These are phyloP conservation scores for Grapholita molesta DNA, from an alignment of 1,140 invertebrate species.

Conservation along the genomic window DNA sequence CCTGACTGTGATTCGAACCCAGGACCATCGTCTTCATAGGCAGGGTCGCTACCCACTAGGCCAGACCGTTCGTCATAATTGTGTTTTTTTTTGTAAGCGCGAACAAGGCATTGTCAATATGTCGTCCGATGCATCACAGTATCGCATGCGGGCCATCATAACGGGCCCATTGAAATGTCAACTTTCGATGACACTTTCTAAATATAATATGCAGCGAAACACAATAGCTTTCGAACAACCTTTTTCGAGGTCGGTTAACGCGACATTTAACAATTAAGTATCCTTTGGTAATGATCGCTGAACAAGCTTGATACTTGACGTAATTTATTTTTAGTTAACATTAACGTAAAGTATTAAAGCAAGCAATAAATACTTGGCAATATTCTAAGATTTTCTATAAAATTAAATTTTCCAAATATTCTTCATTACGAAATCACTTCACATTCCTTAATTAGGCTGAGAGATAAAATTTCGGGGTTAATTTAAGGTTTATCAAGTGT, in stretches of 20 bases:
- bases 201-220: neutral
- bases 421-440: slow-evolving; percentile 13
- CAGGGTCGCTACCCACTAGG: too few relatives aligned
- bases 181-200: neutral
- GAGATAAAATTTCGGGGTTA: slow-evolving; percentile 36
- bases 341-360: neutral
- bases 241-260: neutral
- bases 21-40: too few relatives aligned
- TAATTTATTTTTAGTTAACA: neutral
- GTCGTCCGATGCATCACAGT: neutral
- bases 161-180: slow-evolving; percentile 14
- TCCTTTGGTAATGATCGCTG: too few relatives aligned
- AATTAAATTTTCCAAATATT: neutral
- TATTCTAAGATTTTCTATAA: neutral
- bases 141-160: neutral
- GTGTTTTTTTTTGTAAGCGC: neutral
- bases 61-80: too few relatives aligned
- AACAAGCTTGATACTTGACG: too few relatives aligned
- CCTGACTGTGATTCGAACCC: too few relatives aligned
- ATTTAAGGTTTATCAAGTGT: slow-evolving; percentile 40
- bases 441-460: slow-evolving; percentile 5
- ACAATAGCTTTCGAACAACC: neutral
- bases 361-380: neutral
- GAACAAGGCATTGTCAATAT: neutral
- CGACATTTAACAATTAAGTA: neutral